phyloP scores from a whole-genome alignment of 2,797 vertebrate genomes.

The Pempheris klunzingeri region DNA sequence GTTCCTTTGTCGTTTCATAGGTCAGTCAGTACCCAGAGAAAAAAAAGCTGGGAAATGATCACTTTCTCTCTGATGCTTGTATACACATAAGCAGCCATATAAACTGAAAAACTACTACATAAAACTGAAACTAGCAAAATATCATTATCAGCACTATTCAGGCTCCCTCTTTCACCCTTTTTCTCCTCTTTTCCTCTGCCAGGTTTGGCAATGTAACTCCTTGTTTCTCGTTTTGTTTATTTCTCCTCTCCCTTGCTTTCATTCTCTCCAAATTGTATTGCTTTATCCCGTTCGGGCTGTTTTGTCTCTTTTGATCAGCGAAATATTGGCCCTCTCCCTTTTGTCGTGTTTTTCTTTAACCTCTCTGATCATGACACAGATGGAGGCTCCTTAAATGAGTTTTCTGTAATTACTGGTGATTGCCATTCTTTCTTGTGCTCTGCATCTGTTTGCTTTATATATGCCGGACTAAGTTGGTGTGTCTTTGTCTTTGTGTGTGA shows the following conservation, averaged over 20 bases:
- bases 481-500: not conserved
- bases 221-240: slow-evolving; percentile 57
- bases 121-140: not conserved
- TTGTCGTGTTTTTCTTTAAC: slow-evolving; percentile 4
- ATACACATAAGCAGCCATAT: not conserved
- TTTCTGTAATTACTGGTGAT: slow-evolving; percentile 62
- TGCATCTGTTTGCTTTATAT: not conserved
- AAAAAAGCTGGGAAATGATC: not conserved
- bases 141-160: not conserved
- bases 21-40: not conserved
- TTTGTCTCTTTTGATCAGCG: slow-evolving; percentile 71
- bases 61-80: not conserved
- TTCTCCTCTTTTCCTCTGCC: slow-evolving; percentile 21
- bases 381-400: slow-evolving; percentile 48
- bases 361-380: slow-evolving; percentile 50
- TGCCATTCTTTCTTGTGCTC: slow-evolving; percentile 20
- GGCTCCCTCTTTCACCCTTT: not conserved
- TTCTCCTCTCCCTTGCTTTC: slow-evolving; percentile 31
- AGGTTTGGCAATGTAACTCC: slow-evolving; percentile 38
- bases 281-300: slow-evolving; percentile 32
- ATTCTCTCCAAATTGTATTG: slow-evolving; percentile 59
- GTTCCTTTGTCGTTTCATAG: not conserved
- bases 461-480: not conserved
- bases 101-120: not conserved
- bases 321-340: slow-evolving; percentile 44